phyloP scores from a whole-genome alignment of 2,797 vertebrate species.

The Cygnus olor region DNA sequence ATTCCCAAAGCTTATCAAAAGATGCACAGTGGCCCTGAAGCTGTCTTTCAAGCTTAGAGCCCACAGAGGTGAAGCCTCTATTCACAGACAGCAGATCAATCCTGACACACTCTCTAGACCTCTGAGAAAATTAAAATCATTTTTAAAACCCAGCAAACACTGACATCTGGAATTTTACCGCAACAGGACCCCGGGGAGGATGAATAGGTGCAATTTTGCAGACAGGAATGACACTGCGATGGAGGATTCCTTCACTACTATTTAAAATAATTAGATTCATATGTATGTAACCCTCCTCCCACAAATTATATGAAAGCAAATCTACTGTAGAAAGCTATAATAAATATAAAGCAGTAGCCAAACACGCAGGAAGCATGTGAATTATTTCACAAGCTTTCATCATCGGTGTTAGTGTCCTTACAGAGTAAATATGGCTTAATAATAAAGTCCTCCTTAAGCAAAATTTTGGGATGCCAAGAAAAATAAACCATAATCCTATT shows the following conservation, averaged over 20 bases:
- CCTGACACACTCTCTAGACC: not conserved
- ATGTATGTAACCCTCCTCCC: not conserved
- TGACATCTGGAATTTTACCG: slow-evolving; percentile 41
- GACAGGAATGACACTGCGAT: not conserved
- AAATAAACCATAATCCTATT: slow-evolving; percentile 45
- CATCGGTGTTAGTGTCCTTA: not conserved
- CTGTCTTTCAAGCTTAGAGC: not conserved
- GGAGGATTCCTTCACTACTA: not conserved
- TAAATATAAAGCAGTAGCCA: not conserved
- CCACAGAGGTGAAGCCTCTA: not conserved
- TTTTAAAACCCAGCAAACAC: slow-evolving; percentile 32
- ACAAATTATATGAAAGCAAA: not conserved
- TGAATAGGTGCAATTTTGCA: slow-evolving; percentile 50
- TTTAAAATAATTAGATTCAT: not conserved
- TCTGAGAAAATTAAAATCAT: slow-evolving; percentile 39
- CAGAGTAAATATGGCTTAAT: not conserved
- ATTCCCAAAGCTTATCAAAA: not conserved
- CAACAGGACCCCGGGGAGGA: not conserved
- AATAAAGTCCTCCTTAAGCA: not conserved
- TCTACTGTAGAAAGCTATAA: not conserved
- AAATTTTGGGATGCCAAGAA: not conserved
- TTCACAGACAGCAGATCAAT: slow-evolving; percentile 27
- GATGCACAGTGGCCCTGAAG: not conserved
- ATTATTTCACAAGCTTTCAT: slow-evolving; percentile 19
- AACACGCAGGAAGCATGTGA: not conserved